Base-by-base conservation (phyloP, 1,140 invertebrate species). In the Eumaeus atala region DNA sequence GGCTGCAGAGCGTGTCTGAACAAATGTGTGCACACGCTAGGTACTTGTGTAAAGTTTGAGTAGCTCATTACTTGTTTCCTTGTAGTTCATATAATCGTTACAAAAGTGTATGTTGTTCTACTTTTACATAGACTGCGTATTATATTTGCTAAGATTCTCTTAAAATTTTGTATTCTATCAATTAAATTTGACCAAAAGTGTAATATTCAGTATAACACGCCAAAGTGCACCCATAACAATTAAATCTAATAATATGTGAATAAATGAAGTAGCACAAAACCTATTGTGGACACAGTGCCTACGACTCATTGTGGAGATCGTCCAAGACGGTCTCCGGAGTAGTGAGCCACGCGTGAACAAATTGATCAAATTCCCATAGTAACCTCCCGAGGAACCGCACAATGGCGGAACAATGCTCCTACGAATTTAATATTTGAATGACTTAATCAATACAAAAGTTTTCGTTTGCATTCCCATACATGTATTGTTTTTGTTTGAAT, bases 361-460 rank as follows among this genome's bases (percentile, higher is more conserved):
- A 85, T 85, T 85, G 80, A 77, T 61, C 60, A 58, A 74, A 74
- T 84, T 86, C 82, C 78, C 80, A 86, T 74, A 81, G 59, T 65
- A n/a, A 63, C 79, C 73, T 58, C 74, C 76, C 61, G 61, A 81
- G 75, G 78, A 59, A 67, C 56, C 48, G 47, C 56, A 82, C 76
- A 81, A 81, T 70, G 64, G 21, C 18, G 11, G 50, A 65, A 79
- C 76, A 81, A 76, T 61, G 42, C 48, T n/a, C n/a, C n/a, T n/a
- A 35, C 47, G 71, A 72, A 70, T 76, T 70, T 67, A 76, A 72
- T 70, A 79, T 75, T 82, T 81, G 67, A 77, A 76, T 75, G 75
- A 75, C 64, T 85, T 82, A 85, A 84, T 85, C 80, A 85, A 85
- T 83, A 85, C 70, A 83, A 75, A 77, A 74, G 66, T 16, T 44